phyloP scores from a whole-genome alignment of 1,140 invertebrate genomes.

The Drosophila pseudoananassae region DNA sequence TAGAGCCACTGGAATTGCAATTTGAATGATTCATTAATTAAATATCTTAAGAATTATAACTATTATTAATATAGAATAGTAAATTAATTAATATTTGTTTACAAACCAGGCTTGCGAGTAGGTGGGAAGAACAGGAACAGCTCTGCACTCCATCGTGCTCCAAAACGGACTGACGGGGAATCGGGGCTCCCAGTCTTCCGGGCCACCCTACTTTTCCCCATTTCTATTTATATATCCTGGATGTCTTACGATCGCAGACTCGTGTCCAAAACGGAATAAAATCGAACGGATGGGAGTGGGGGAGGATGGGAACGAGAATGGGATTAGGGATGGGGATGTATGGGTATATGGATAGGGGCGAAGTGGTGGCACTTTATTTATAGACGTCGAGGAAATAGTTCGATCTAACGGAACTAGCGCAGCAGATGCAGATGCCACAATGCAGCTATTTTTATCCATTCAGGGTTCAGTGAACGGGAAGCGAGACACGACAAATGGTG shows the following conservation, averaged over 20 bases:
- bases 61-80: too few species aligned
- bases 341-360: too few species aligned
- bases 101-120: conserved; percentile 72
- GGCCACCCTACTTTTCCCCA: conserved; percentile 38
- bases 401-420: conserved; percentile 59
- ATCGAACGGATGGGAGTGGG: conserved; percentile 12
- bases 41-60: not conserved
- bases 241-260: conserved; percentile 50
- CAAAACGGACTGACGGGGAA: conserved; percentile 26
- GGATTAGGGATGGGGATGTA: too few species aligned
- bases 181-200: conserved; percentile 9
- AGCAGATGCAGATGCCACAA: conserved; percentile 18
- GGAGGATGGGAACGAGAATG: not conserved
- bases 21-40: not conserved
- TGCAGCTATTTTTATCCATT: conserved; percentile 34
- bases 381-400: conserved; percentile 61
- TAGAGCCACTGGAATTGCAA: conserved; percentile 8
- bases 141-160: conserved; percentile 72
- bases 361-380: conserved; percentile 34
- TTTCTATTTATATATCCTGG: conserved; percentile 26
- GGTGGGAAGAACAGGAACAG: conserved; percentile 51
- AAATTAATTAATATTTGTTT: not conserved
- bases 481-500: not conserved
- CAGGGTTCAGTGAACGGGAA: conserved; percentile 45
- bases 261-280: conserved; percentile 34